These are phyloP conservation scores for Ecliptopera silaceata DNA, from an alignment of 2,888 invertebrate genomes.

Conservation along the genomic window DNA sequence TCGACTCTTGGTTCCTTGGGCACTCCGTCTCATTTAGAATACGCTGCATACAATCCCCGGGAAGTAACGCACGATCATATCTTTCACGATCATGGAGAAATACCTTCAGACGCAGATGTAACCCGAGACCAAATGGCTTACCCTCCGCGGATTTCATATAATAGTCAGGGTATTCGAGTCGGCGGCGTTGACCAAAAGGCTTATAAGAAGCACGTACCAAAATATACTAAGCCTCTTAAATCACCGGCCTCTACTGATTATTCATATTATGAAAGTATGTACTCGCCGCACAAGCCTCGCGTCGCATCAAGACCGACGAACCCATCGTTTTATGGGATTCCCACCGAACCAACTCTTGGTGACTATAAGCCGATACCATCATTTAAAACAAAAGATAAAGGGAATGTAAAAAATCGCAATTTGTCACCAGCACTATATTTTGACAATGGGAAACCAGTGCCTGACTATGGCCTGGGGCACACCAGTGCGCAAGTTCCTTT, in stretches of 20 bases:
- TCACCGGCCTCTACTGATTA: constrained; percentile 53
- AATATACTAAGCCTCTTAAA: constrained; percentile 56
- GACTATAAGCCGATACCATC: constrained; percentile 60
- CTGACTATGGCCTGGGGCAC: constrained; percentile 56
- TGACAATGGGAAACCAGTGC: constrained; percentile 50
- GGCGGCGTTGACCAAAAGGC: constrained; percentile 47
- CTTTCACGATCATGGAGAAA: constrained; percentile 78
- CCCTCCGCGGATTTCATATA: constrained; percentile 68
- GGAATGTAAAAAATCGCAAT: constrained; percentile 51
- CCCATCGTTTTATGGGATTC: constrained; percentile 40
- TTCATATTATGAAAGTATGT: constrained; percentile 73
- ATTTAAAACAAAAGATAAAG: constrained; percentile 59
- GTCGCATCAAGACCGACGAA: constrained; percentile 51
- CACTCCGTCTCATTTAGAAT: constrained; percentile 68
- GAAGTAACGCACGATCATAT: constrained; percentile 80
- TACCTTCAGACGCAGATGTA: constrained; percentile 63
- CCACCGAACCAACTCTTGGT: constrained; percentile 48
- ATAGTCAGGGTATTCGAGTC: constrained; percentile 64
- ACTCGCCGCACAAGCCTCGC: constrained; percentile 52
- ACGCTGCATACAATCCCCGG: constrained; percentile 70
- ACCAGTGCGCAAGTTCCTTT: constrained; percentile 60
- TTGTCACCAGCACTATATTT: constrained; percentile 44
- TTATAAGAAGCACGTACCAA: constrained; percentile 57
- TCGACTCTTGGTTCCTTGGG: constrained; percentile 61
- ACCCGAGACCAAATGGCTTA: constrained; percentile 57